Evolutionary conservation across 2,113 vertebrate genomes (phyloP), one percentile per base, ranked within the genome.

Genomic region (Galbula dea): DNA sequence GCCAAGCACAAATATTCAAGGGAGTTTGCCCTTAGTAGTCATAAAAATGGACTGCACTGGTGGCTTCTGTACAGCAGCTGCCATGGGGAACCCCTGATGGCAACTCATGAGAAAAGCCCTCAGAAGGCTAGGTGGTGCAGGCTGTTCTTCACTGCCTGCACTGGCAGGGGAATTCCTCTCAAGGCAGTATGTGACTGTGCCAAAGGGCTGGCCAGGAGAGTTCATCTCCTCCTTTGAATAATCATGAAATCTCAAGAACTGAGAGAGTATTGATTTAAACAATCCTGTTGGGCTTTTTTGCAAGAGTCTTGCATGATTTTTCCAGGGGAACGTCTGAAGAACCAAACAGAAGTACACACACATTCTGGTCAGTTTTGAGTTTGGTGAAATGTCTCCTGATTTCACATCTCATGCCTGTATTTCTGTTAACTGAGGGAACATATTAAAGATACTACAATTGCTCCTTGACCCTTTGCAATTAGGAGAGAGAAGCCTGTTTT

Each of bases 161-260:
- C 12, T 1, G 6, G 12, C 0, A 0, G 36, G 72, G 11, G 17
- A 67, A 12, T 9, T 73, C 16, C n/a, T 3, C 19, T 34, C 48
- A 37, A 69, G 20, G 16, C 46, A 24, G 16, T 1, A 5, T 4
- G 8, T 2, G 24, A 7, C 43, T 32, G 10, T 11, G 36, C 24
- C 36, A 51, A 39, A 41, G 43, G 18, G 21, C 30, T 7, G 4
- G 26, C 29, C 74, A 49, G 26, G 22, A 45, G 29, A 21, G 19
- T 13, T 30, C 8, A 1, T 12, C 55, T 74, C 26, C 30, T 77
- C 21, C 34, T 59, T 4, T 5, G 17, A 37, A 9, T 62, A 11
- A 17, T 36, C 17, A 10, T 6, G n/a, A 63, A 55, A 32, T 16
- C 10, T 12, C 48, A 74, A 48, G 24, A 86, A 63, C 6, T n/a